Evolutionary conservation across 2,113 vertebrate species (phyloP), one percentile per base, ranked within the genome.

Genomic region (Dendropsophus ebraccatus): DNA sequence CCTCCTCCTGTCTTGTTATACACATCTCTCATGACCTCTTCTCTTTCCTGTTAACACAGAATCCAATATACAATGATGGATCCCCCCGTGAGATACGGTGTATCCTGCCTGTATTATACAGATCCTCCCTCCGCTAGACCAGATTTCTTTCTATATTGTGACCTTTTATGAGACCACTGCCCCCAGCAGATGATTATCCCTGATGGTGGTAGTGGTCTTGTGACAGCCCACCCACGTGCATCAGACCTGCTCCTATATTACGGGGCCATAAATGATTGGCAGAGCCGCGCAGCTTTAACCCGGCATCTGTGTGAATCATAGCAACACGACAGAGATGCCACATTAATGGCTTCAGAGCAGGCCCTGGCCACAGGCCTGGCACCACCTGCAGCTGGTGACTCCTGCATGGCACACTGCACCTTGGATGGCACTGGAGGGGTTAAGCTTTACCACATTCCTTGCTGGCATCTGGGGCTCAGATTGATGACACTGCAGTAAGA

Each of bases 261-360:
- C 23, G 32, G 23, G 76, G 10, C 30, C 11, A 56, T 56, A 37
- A 78, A 78, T 37, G 32, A 21, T 16, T 58, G 32, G 52, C 50
- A 37, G 50, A 37, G 76, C 23, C 58, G 52, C 35, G 30, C n/a
- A 30, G 35, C 76, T 78, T 78, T 78, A 35, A 58, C 52, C 60
- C 25, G 4, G 32, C 79, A 45, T 45, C 41, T 2, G 41, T 25
- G 14, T 82, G 52, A 82, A 70, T 82, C 65, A 72, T 70, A n/a
- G 41, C 28, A 72, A 72, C 81, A 52, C 69, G 47, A 52, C 81
- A 72, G 62, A 47, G 50, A 82, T 82, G 81, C 81, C 80, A 82
- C 30, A 25, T 69, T 82, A 82, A 69, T 70, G 30, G 62, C 41
- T 62, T 30, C 62, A 35, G 45, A n/a, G 25, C 65, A 82, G 81